Evolutionary conservation across 2,888 invertebrate species (phyloP).

Genomic region (Resseliella maxima): DNA sequence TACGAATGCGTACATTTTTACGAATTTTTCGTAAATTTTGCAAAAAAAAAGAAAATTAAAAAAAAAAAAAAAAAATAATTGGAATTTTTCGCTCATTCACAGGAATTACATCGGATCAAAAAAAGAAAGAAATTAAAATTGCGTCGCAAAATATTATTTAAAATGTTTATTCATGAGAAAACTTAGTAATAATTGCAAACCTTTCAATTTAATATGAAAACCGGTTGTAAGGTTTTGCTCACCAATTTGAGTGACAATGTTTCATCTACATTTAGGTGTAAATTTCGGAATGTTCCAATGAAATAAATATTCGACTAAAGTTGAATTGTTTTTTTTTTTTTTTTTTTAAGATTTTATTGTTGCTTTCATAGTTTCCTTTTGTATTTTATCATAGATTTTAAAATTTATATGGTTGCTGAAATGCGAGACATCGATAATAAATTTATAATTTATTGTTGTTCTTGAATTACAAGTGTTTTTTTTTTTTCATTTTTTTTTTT

Average conservation of each 20-base stretch:
- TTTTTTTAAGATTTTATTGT: slow-evolving; percentile 6
- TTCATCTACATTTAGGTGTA: no score
- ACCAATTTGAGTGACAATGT: no score
- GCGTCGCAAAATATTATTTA: no score
- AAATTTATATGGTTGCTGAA: slow-evolving; percentile 5
- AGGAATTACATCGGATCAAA: no score
- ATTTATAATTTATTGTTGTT: slow-evolving; percentile 4
- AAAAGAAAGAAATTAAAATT: no score
- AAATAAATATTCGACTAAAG: background rate
- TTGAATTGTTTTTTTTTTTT: background rate
- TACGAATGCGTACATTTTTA: no score
- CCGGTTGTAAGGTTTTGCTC: slow-evolving; percentile 70
- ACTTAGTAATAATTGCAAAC: background rate
- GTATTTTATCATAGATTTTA: background rate
- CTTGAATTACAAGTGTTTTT: slow-evolving; percentile 8
- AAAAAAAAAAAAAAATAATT: no score
- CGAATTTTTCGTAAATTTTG: no score
- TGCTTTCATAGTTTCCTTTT: background rate
- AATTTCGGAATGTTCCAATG: background rate
- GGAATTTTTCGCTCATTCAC: no score
- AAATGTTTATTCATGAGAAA: no score
- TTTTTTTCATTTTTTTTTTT: background rate
- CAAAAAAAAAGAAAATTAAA: no score
- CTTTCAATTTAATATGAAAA: background rate
- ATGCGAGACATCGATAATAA: slow-evolving; percentile 29